Evolutionary conservation across 2,113 vertebrate species (phyloP).

Genomic region (Petroica traversi): DNA sequence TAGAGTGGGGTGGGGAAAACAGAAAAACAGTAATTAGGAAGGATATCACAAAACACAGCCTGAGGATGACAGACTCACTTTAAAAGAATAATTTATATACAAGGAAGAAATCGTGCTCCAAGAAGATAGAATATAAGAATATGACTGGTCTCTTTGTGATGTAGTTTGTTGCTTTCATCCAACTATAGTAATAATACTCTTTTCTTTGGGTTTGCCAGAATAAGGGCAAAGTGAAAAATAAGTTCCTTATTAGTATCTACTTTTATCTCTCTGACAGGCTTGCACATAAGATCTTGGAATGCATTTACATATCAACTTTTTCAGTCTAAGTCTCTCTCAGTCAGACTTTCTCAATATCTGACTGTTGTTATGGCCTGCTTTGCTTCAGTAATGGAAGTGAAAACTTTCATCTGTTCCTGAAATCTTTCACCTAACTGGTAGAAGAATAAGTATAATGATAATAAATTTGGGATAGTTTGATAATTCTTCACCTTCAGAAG

Average conservation of each 20-base stretch:
- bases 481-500: not conserved
- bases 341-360: not conserved
- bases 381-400: not conserved
- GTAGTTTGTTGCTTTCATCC: not conserved
- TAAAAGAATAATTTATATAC: constrained; percentile 15
- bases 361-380: not conserved
- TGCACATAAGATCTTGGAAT: not conserved
- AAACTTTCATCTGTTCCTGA: not conserved
- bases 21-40: not conserved
- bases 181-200: not conserved
- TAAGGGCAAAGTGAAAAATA: not conserved
- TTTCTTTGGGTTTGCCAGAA: constrained; percentile 6
- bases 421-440: not conserved
- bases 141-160: not conserved
- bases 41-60: not conserved
- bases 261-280: constrained; percentile 16
- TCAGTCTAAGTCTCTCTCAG: not conserved
- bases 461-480: not conserved
- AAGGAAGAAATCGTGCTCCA: not conserved
- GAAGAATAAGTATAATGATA: not conserved
- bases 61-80: not conserved
- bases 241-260: not conserved
- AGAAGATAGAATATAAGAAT: not conserved
- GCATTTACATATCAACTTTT: not conserved
- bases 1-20: accelerated